These are phyloP conservation scores for Corythornis leucogaster DNA, from an alignment of 2,797 vertebrate species.

Conservation along the genomic window DNA sequence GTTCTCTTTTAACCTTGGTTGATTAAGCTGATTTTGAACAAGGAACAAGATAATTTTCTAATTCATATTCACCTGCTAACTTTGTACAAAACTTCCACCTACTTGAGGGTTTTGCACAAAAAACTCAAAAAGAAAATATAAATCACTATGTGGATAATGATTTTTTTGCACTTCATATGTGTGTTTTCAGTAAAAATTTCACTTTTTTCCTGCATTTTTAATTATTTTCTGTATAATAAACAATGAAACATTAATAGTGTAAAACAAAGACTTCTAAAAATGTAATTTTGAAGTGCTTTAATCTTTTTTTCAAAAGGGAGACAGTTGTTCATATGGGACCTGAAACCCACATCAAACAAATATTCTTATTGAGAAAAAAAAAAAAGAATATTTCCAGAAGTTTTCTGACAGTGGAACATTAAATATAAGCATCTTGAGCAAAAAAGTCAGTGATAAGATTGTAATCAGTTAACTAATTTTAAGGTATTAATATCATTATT, in stretches of 20 bases:
- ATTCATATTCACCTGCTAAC: not conserved
- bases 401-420: not conserved
- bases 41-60: not conserved
- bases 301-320: not conserved
- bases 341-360: not conserved
- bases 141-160: not conserved
- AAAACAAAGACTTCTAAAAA: not conserved
- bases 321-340: not conserved
- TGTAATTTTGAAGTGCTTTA: not conserved
- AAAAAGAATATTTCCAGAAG: not conserved
- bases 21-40: not conserved
- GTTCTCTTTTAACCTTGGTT: not conserved
- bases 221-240: not conserved
- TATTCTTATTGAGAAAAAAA: not conserved
- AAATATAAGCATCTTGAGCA: not conserved
- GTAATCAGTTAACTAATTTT: not conserved
- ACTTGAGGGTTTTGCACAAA: not conserved
- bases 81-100: not conserved
- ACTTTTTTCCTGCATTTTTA: not conserved
- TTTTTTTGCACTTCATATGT: not conserved
- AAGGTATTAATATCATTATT: not conserved
- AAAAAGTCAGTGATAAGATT: not conserved
- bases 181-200: not conserved
- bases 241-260: not conserved
- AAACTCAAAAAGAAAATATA: not conserved